Base-by-base conservation (phyloP, 2,113 vertebrate species). In the Morone saxatilis region DNA sequence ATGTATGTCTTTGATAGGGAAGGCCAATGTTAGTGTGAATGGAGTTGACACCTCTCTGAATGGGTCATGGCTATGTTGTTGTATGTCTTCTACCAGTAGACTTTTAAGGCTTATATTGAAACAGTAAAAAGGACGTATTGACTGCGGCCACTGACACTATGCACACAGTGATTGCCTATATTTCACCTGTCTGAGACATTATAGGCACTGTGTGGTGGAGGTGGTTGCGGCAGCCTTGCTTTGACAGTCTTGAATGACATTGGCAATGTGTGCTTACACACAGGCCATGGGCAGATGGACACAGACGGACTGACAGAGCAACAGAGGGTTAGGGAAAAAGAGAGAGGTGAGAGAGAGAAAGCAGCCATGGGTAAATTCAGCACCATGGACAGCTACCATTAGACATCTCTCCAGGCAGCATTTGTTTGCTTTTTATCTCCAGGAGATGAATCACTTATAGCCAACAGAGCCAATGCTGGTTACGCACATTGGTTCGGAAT, bases 51-150 rank as follows among this genome's bases (percentile, higher is more conserved):
- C 71, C 71, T 51, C 77, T 80, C 78, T 70, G 87, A 83, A 82
- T 70, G 60, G 92, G 88, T 93, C 91, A 81, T 14, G 80, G 88
- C 79, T 70, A 61, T 57, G 81, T 88, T 86, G 86, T 86, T 71
- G 80, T 82, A 78, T 40, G 72, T 90, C 82, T 87, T 76, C 72
- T 86, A 82, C 83, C 59, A 12, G 77, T n/a, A 73, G 73, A 71
- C 82, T 80, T 84, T 85, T 73, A 80, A 74, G 60, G 83, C 84
- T 87, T 83, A 56, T 83, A 74, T 76, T 72, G 83, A 88, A 90
- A 87, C 82, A 36, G 89, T 93, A 88, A 91, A 87, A 92, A 76
- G 83, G 86, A 91, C 83, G 71, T 83, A 86, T 83, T 82, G 81
- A 86, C 86, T 84, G 82, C 73, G 70, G 48, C 45, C 25, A 1